These are phyloP conservation scores for Anguilla marmorata DNA, from an alignment of 2,797 vertebrate genomes.

Conservation along the genomic window DNA sequence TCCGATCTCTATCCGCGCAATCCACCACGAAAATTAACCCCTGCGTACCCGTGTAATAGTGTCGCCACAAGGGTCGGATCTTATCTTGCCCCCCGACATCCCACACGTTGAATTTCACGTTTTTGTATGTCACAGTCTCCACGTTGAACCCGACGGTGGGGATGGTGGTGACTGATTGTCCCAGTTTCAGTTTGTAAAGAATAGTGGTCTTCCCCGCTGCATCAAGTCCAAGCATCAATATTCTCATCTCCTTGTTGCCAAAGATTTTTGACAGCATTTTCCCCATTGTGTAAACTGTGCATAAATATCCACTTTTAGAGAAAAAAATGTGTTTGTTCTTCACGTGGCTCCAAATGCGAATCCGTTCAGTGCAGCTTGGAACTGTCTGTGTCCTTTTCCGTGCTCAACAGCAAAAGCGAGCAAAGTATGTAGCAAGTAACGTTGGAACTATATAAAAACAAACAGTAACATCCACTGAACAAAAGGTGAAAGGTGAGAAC, in stretches of 20 bases:
- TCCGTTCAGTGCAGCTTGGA: not conserved
- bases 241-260: slow-evolving; percentile 99
- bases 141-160: slow-evolving; percentile 98
- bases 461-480: not conserved
- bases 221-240: slow-evolving; percentile 98
- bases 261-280: slow-evolving; percentile 98
- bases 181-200: slow-evolving; percentile 97
- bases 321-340: not conserved
- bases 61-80: slow-evolving; percentile 95
- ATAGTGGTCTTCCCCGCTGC: slow-evolving; percentile 97
- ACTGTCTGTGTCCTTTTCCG: not conserved
- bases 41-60: slow-evolving; percentile 98
- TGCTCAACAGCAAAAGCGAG: not conserved
- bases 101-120: slow-evolving; percentile 99
- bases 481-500: slow-evolving; percentile 23
- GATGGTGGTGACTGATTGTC: slow-evolving; percentile 98
- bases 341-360: not conserved
- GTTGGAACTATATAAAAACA: not conserved
- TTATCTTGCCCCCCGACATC: slow-evolving; percentile 98
- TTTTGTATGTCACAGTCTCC: slow-evolving; percentile 98
- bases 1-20: slow-evolving; percentile 95
- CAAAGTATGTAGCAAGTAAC: not conserved
- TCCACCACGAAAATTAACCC: slow-evolving; percentile 98
- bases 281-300: slow-evolving; percentile 83
- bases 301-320: slow-evolving; percentile 67